These are phyloP conservation scores for Sphaerophoria rueppellii DNA, from an alignment of 2,888 invertebrate genomes.

Conservation along the genomic window DNA sequence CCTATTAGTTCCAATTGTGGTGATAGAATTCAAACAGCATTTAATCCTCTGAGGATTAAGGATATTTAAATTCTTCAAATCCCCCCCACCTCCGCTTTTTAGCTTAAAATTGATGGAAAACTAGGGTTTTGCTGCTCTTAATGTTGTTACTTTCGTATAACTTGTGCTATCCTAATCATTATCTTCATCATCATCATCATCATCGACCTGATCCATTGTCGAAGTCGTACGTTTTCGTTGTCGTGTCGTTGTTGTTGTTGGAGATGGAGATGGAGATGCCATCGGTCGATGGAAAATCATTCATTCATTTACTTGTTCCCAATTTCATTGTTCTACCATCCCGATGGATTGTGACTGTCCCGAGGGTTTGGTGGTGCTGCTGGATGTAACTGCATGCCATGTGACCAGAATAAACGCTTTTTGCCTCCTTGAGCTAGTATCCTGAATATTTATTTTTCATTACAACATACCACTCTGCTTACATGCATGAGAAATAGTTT, in stretches of 20 bases:
- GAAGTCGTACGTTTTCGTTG: neutral
- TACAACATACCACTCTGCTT: slow-evolving; percentile 21
- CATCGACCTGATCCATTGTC: slow-evolving; percentile 34
- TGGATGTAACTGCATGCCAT: slow-evolving; percentile 35
- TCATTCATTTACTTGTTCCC: slow-evolving; percentile 42
- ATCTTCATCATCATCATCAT: slow-evolving; percentile 21
- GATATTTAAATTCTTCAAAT: slow-evolving; percentile 68
- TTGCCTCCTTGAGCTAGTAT: slow-evolving; percentile 41
- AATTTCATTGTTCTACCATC: slow-evolving; percentile 49
- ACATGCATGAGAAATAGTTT: neutral
- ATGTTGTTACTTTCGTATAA: slow-evolving; percentile 18
- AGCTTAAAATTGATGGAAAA: neutral
- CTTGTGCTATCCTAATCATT: slow-evolving; percentile 27
- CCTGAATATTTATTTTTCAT: slow-evolving; percentile 53
- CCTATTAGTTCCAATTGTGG: slow-evolving; percentile 65
- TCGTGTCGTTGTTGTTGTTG: slow-evolving; percentile 10
- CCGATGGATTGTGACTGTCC: slow-evolving; percentile 6
- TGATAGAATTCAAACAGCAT: slow-evolving; percentile 65
- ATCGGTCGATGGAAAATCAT: slow-evolving; percentile 47
- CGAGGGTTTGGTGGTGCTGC: slow-evolving; percentile 7
- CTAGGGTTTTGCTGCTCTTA: slow-evolving; percentile 1
- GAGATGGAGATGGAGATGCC: neutral
- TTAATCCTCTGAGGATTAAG: slow-evolving; percentile 66
- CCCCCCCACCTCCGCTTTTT: slow-evolving; percentile 26
- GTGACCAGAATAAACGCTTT: slow-evolving; percentile 50